Evolutionary conservation across 2,113 vertebrate species (phyloP).

Genomic region (Prunella fulvescens): DNA sequence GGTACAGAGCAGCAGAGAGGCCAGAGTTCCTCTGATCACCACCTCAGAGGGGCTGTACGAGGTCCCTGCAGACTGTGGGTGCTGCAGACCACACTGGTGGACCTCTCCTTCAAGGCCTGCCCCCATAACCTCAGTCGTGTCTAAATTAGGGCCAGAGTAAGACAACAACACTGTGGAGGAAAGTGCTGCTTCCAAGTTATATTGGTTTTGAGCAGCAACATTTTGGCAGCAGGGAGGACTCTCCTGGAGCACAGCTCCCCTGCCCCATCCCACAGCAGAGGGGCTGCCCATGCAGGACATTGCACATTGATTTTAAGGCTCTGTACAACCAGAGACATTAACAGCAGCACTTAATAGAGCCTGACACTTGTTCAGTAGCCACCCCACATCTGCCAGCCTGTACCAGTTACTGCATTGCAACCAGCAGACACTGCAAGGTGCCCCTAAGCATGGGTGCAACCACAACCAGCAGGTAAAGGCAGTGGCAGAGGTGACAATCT

Average conservation of each 20-base stretch:
- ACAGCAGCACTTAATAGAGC: not conserved
- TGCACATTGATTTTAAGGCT: not conserved
- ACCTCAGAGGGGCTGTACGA: not conserved
- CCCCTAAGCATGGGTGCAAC: no score
- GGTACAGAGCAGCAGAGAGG: not conserved
- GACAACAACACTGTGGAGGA: not conserved
- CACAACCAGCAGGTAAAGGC: not conserved
- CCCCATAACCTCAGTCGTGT: not conserved
- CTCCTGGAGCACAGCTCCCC: not conserved
- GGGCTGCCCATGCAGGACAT: rapidly evolving
- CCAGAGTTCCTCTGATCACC: not conserved
- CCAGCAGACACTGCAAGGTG: not conserved
- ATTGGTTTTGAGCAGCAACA: not conserved
- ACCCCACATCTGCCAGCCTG: not conserved
- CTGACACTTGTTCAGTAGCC: rapidly evolving
- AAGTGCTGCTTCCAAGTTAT: not conserved
- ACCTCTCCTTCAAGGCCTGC: not conserved
- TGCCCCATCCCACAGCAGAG: not conserved
- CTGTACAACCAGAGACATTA: not conserved
- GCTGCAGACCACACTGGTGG: not conserved
- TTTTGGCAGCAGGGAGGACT: not conserved
- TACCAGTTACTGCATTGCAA: not conserved
- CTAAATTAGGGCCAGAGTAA: not conserved
- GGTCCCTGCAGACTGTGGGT: not conserved
- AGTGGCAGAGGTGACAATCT: not conserved